Base-by-base conservation (phyloP, 1,140 invertebrate genomes). In the Coenobita brevimanus region DNA sequence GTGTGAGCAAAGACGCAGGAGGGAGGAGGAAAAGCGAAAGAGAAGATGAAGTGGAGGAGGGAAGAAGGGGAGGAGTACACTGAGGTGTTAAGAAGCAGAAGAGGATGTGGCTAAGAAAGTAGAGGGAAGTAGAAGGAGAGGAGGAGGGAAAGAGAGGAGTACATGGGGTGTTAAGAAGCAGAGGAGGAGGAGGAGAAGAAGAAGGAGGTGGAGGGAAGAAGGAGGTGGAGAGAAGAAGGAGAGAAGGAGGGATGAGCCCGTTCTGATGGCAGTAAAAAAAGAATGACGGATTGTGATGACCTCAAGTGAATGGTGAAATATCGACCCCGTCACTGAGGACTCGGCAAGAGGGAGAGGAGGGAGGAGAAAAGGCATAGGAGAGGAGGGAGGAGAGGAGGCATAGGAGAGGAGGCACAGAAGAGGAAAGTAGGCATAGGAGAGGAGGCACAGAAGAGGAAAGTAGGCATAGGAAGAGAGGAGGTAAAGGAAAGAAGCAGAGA, bases 201-300 rank as follows among this genome's bases (percentile, higher is more conserved):
- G 73, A 76, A 17, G 13, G 1, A 76, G 36, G 27, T 1, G 4
- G 73, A 41, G 38, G 24, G 36, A 43, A 24, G 41, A 27, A 13
- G 75, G 17, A 43, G 3, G 41, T 17, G 15, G 46, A 27, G 30
- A 30, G 24, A 1, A 8, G 54, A 69, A 62, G 27, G 67, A 73
- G 67, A 21, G 81, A 46, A 64, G 46, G 41, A 38, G 73, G 27
- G 73, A 21, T 80, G 83, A 64, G 54, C 73, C 21, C 69, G 67
- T 83, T 83, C 69, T 83, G 83, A 79, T 67, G 73, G 73, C 27
- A 57, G 33, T 62, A 67, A 62, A 79, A 67, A 83, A 67, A 67
- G 67, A 87, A 62, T 60, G 64, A 81, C 67, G 69, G 76, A 87
- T 79, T 80, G 69, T 80, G 84, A 81, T 73, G 84, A 87, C 76